Evolutionary conservation across 2,888 invertebrate species (phyloP), one percentile per base, ranked within the genome.

Genomic region (Stenodema calcarata): DNA sequence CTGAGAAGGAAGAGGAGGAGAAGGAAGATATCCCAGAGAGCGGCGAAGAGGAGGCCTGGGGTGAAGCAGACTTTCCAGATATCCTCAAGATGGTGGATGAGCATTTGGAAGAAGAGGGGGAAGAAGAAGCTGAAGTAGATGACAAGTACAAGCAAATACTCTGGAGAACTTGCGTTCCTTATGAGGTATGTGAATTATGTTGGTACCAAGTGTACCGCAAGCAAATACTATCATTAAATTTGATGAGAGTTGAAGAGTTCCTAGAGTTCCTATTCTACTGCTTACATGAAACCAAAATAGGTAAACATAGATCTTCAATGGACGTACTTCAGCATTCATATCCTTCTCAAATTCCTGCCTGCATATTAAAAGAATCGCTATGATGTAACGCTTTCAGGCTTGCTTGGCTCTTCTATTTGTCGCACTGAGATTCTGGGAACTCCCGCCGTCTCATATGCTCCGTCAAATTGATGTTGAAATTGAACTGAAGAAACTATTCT

Each of bases 121-220:
- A 84, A 47, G 82, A 69, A 23, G 84, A 84, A 28, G 75, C 70
- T 16, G 73, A 84, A 28, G 7, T 47, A 14, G 9, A 28, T 30
- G 84, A 84, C 70, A 84, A 70, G 16, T 70, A 84, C 44, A 75
- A 84, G 42, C 44, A 73, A 16, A 84, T 84, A 12, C 42, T 73
- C 2, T 84, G 84, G 84, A 42, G 73, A 47, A 42, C 73, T 23
- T 84, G 75, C 28, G 84, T 84, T 41, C 84, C 84, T 1, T 84
- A 47, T 28, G 73, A 84, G 35, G 84, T 84, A 42, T 35, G 35
- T 4, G 7, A 35, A 35, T 35, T 2, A 35, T 35, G 35, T 35
- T 35, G 35, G 35, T 35, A 35, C 35, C 7, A 4, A n/a, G n/a
- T n/a, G n/a, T n/a, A n/a, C n/a, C n/a, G n/a, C n/a, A n/a, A n/a